A percentile compares a stretch with the other conserved stretches of the same genome.
phyloP scores from a whole-genome alignment of 2,888 invertebrate species.

The Eulithis prunata region DNA sequence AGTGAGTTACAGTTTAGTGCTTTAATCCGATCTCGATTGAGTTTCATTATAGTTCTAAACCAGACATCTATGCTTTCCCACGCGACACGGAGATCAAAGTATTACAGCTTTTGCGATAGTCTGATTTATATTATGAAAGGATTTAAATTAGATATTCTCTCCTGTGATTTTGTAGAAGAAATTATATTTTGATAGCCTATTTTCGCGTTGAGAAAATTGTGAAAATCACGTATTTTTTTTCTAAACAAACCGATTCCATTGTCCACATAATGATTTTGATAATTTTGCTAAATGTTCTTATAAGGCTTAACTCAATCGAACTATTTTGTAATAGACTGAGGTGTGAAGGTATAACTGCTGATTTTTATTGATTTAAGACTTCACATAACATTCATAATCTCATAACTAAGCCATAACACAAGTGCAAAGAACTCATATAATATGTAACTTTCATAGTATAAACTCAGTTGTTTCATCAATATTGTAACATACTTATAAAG shows the following conservation, averaged over 20 bases:
- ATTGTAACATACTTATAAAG: slow-evolving; percentile 8
- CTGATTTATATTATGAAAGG: slow-evolving; percentile 29
- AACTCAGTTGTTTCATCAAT: slow-evolving; percentile 16
- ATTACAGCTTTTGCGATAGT: slow-evolving; percentile 9
- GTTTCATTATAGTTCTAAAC: neutral
- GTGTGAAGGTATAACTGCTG: neutral
- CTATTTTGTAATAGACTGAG: neutral
- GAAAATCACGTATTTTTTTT: slow-evolving; percentile 7
- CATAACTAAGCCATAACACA: slow-evolving; percentile 5
- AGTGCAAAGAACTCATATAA: neutral
- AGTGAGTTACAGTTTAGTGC: neutral
- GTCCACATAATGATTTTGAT: neutral
- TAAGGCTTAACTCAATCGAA: neutral
- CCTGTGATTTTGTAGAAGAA: slow-evolving; percentile 28
- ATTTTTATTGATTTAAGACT: too few relatives aligned
- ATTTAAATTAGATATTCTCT: slow-evolving; percentile 6
- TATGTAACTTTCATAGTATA: slow-evolving; percentile 20
- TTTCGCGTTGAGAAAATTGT: slow-evolving; percentile 15
- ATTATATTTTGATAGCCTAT: slow-evolving; percentile 25
- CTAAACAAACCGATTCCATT: neutral
- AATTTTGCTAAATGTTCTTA: neutral
- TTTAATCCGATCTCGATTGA: neutral
- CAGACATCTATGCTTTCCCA: slow-evolving; percentile 7
- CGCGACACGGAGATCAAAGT: slow-evolving; percentile 12
- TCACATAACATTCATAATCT: neutral